These are phyloP conservation scores for Disparrhopalites patrizii DNA, from an alignment of 2,888 invertebrate species.

Conservation along the genomic window DNA sequence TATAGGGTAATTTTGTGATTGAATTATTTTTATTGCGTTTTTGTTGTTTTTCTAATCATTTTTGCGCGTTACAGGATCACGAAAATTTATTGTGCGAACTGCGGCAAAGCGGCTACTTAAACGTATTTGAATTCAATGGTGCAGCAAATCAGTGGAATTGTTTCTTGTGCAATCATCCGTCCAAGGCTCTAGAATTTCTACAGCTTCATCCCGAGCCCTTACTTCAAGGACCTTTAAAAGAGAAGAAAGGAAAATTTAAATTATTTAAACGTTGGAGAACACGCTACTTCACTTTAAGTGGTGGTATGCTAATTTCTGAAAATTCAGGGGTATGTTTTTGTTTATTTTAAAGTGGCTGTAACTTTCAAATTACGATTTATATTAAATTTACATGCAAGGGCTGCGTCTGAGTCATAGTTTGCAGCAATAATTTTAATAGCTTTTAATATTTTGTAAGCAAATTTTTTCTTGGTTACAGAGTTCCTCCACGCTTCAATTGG, in stretches of 20 bases:
- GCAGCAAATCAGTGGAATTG: slow-evolving; percentile 73
- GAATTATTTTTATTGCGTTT: no score
- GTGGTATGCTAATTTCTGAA: slow-evolving; percentile 56
- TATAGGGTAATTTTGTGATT: no score
- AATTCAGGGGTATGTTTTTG: slow-evolving; percentile 22
- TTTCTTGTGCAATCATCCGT: slow-evolving; percentile 85
- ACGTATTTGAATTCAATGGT: slow-evolving; percentile 79
- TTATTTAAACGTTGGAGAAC: slow-evolving; percentile 89
- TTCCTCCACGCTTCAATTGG: slow-evolving; percentile 69
- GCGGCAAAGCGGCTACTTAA: slow-evolving; percentile 80
- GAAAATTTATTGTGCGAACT: slow-evolving; percentile 80
- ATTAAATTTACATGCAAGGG: no score
- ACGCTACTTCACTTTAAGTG: slow-evolving; percentile 87
- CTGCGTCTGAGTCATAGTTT: no score
- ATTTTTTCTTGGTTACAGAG: slow-evolving; percentile 13
- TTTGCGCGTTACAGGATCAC: slow-evolving; percentile 81
- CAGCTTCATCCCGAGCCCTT: slow-evolving; percentile 64
- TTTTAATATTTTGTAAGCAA: no score
- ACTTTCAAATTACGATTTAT: background rate
- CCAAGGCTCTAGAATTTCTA: slow-evolving; percentile 65
- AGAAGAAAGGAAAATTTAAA: slow-evolving; percentile 88
- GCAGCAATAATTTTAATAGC: no score
- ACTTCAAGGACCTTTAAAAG: slow-evolving; percentile 84
- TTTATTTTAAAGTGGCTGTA: background rate
- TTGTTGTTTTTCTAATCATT: slow-evolving; percentile 3